These are phyloP conservation scores for Xiphophorus birchmanni DNA, from an alignment of 2,797 vertebrate species.

Conservation along the genomic window DNA sequence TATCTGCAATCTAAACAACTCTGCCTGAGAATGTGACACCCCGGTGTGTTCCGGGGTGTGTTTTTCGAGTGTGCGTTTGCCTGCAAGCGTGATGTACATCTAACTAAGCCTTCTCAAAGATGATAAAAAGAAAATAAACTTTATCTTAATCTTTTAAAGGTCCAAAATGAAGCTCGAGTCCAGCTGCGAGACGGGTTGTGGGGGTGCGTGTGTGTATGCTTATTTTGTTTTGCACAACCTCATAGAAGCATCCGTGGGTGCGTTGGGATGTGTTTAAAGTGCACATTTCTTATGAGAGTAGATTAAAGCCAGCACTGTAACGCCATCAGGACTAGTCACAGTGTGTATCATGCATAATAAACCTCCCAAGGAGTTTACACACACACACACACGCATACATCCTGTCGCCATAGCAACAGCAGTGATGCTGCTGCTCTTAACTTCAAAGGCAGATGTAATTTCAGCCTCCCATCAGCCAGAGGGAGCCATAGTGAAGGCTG, in stretches of 20 bases:
- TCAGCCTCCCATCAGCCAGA: conserved; percentile 95
- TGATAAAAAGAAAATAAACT: conserved; percentile 70
- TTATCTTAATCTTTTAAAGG: conserved; percentile 79
- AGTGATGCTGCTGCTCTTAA: conserved; percentile 83
- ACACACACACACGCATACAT: conserved; percentile 38
- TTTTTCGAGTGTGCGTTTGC: conserved; percentile 42
- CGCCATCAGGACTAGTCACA: conserved; percentile 76
- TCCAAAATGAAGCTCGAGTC: conserved; percentile 66
- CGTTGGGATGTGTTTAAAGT: conserved; percentile 57
- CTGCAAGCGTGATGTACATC: conserved; percentile 66
- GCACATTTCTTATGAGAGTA: conserved; percentile 69
- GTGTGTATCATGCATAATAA: conserved; percentile 78
- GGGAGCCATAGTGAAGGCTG: conserved; percentile 87
- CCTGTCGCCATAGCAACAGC: conserved; percentile 90
- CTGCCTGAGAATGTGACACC: conserved; percentile 7
- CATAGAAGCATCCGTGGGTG: conserved; percentile 27
- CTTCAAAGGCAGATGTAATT: conserved; percentile 98
- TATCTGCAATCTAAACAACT: conserved; percentile 69
- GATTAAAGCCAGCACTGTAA: conserved; percentile 76
- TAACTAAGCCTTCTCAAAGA: conserved; percentile 73
- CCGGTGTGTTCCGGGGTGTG: conserved; percentile 8
- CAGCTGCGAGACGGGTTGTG: conserved; percentile 70
- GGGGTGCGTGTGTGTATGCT: background rate
- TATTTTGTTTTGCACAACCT: conserved; percentile 28
- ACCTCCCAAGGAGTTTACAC: conserved; percentile 71